Conservation (phyloP, 2,888 invertebrate species). For the Dolichopus griseipennis region DNA sequence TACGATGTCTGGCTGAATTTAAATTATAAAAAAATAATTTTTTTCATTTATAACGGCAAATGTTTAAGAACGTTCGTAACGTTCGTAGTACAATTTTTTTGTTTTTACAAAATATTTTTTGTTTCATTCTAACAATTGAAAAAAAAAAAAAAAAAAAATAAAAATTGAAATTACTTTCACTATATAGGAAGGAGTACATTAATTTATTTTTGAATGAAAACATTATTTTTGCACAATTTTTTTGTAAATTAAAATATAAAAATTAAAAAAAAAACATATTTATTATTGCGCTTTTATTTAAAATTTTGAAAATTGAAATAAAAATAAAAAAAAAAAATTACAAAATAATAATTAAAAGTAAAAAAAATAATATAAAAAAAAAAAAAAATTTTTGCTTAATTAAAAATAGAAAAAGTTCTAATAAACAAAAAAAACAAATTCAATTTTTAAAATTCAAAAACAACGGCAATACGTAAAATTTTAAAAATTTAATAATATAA, state of each 20-base stretch:
- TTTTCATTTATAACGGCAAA: slow-evolving; percentile 1
- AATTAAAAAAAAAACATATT: neutral
- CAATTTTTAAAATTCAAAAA: too few relatives aligned
- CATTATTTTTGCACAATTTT: neutral
- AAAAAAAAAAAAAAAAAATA: too few relatives aligned
- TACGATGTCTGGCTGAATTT: neutral
- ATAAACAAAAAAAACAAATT: too few relatives aligned
- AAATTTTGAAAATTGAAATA: too few relatives aligned
- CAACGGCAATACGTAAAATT: too few relatives aligned
- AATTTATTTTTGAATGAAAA: neutral
- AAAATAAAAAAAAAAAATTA: neutral
- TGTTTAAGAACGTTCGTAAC: neutral
- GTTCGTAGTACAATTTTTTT: neutral
- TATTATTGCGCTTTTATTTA: neutral
- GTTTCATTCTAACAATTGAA: neutral
- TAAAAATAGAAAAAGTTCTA: slow-evolving; percentile 11
- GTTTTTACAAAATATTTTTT: neutral
- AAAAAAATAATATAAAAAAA: slow-evolving; percentile 17
- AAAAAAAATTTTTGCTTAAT: slow-evolving; percentile 15
- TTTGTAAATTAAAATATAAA: too few relatives aligned
- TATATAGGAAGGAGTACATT: too few relatives aligned
- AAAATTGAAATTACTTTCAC: too few relatives aligned
- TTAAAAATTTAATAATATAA: too few relatives aligned
- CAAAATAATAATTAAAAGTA: slow-evolving; percentile 21
- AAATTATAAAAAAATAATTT: neutral